Conservation (phyloP, 2,888 invertebrate genomes). For the Drosophila borborema region DNA sequence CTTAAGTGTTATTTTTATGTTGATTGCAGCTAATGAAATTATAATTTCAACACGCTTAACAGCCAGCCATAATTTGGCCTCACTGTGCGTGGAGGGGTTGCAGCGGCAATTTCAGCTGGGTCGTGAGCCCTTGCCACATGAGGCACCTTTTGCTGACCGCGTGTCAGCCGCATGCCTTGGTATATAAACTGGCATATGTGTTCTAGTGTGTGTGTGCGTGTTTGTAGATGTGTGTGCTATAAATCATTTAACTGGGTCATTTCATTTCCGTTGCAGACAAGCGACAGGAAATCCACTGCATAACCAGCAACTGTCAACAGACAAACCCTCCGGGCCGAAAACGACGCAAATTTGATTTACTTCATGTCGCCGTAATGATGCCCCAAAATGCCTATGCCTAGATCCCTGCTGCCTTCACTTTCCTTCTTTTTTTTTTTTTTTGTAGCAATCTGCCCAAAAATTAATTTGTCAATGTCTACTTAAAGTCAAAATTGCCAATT, state of each 20-base stretch:
- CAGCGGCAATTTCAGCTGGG: not conserved
- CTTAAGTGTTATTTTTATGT: slow-evolving; percentile 80
- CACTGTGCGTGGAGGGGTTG: not conserved
- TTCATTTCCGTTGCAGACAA: slow-evolving; percentile 77
- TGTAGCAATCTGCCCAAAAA: slow-evolving; percentile 36
- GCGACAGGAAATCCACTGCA: slow-evolving; percentile 65
- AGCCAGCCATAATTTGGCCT: slow-evolving; percentile 46
- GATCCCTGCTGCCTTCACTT: not conserved
- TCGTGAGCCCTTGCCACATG: slow-evolving; percentile 22
- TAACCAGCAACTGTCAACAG: slow-evolving; percentile 63
- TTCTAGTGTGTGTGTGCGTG: slow-evolving; percentile 31
- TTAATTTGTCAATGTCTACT: slow-evolving; percentile 81
- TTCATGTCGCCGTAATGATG: slow-evolving; percentile 67
- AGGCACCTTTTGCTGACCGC: slow-evolving; percentile 59
- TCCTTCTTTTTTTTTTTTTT: not conserved
- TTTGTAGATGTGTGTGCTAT: slow-evolving; percentile 45
- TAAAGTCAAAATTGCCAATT: slow-evolving; percentile 62
- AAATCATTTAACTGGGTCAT: slow-evolving; percentile 82
- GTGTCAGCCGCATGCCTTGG: slow-evolving; percentile 55
- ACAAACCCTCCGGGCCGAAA: slow-evolving; percentile 42
- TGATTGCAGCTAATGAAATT: slow-evolving; percentile 81
- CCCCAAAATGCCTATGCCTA: slow-evolving; percentile 47
- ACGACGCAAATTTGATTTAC: slow-evolving; percentile 77
- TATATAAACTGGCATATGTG: slow-evolving; percentile 50
- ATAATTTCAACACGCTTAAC: slow-evolving; percentile 75